Base-by-base conservation (phyloP, 2,113 vertebrate genomes). In the Otocyon megalotis region DNA sequence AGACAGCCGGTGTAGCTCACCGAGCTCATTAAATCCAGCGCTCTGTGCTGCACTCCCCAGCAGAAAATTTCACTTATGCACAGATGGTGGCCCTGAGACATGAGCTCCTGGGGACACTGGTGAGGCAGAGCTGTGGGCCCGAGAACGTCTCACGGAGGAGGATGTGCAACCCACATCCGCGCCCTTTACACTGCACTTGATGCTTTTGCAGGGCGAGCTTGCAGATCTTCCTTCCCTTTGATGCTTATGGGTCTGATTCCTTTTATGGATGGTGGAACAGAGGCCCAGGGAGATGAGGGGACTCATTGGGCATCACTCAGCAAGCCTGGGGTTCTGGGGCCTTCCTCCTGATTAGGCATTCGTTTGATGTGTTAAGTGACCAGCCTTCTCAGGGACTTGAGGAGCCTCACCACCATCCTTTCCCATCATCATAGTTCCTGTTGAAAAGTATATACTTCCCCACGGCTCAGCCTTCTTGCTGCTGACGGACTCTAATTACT, bases 91-190 rank as follows among this genome's bases (percentile, higher is more conserved):
- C 0, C 0, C 20, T 19, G 32, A 97, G 88, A 84, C 2, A 58
- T 12, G 19, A 93, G 62, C 37, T 88, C 37, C 26, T 28, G 63
- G 20, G 16, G 3, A 12, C 74, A 3, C 95, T 5, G 20, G 3
- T n/a, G 28, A 2, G 67, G 62, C 60, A 91, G 88, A 82, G 3
- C 94, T 93, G 54, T 62, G 19, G 17, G 58, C 26, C 26, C 0
- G 0, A 77, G 50, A 14, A n/a, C 3, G 0, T 35, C 2, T 1
- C 26, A 14, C 8, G 53, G 13, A 5, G 2, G 1, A 72, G 53
- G n/a, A 19, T 2, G 53, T 5, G 11, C 19, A 22, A 12, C 56
- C 43, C 58, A 81, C 14, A 0, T 16, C 80, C 50, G 8, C 3
- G 1, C 7, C 60, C 28, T n/a, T 26, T 8, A 9, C 1, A 1